A percentile compares a stretch with the other conserved stretches of the same genome.
Evolutionary conservation across 2,797 vertebrate genomes (phyloP).

Genomic region (Neoniphon sammara): DNA sequence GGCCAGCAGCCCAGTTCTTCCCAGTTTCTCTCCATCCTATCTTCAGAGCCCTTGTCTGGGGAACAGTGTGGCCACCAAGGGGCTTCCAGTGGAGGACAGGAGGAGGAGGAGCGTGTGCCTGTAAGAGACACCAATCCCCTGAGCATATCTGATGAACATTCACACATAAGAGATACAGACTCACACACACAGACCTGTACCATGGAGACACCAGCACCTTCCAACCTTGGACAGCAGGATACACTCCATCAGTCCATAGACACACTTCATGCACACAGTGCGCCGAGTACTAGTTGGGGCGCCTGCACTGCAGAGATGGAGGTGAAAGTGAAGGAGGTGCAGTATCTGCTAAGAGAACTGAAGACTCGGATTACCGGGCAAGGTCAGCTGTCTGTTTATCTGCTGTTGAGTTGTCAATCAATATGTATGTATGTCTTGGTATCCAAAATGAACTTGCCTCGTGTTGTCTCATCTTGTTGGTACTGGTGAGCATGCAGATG

Average conservation of each 20-base stretch:
- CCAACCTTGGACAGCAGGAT: no score
- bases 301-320: conserved; percentile 48
- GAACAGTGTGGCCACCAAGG: conserved; percentile 36
- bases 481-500: no score
- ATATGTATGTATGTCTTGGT: neutral
- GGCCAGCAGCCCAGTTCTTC: neutral
- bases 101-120: conserved; percentile 59
- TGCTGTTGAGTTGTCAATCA: no score
- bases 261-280: no score
- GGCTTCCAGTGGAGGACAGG: neutral
- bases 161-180: no score
- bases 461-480: no score
- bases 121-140: conserved; percentile 68
- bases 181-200: no score
- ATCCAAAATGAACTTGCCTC: no score
- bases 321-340: conserved; percentile 79
- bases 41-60: conserved; percentile 4
- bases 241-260: no score
- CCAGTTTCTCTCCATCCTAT: neutral
- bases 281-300: neutral
- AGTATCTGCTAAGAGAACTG: conserved; percentile 87
- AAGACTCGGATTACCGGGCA: conserved; percentile 72
- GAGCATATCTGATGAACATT: no score
- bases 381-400: conserved; percentile 59
- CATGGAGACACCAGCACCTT: no score